These are phyloP conservation scores for Xenopus laevis DNA, from an alignment of 2,113 vertebrate genomes.

Conservation along the genomic window DNA sequence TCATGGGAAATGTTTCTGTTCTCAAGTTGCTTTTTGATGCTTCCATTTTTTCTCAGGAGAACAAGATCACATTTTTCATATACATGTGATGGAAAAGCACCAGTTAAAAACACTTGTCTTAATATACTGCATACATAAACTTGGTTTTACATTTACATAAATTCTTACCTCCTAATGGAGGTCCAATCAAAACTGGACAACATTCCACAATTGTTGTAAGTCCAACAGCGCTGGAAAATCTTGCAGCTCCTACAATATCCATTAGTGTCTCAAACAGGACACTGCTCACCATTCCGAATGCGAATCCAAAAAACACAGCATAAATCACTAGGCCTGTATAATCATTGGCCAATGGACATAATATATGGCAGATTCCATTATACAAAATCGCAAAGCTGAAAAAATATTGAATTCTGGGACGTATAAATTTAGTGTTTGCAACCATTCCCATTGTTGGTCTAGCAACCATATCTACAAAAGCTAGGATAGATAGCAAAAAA, in stretches of 20 bases:
- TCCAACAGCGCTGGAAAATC: constrained; percentile 93
- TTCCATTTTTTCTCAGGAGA: no score
- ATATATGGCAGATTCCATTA: constrained; percentile 85
- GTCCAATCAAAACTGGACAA: constrained; percentile 88
- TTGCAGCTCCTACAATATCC: constrained; percentile 86
- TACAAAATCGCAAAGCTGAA: constrained; percentile 89
- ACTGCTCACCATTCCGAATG: constrained; percentile 94
- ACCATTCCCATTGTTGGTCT: constrained; percentile 85
- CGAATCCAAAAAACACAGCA: constrained; percentile 88
- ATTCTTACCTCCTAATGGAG: constrained; percentile 87
- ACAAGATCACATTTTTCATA: no score
- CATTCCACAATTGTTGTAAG: constrained; percentile 93
- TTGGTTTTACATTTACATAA: neutral
- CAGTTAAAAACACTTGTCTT: no score
- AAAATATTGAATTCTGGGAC: constrained; percentile 93
- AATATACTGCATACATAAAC: no score
- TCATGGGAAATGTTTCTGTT: no score
- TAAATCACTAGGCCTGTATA: constrained; percentile 87
- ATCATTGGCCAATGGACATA: constrained; percentile 78
- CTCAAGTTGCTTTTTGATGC: no score
- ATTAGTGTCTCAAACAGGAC: constrained; percentile 93
- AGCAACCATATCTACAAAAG: constrained; percentile 94
- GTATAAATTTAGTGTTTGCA: constrained; percentile 81
- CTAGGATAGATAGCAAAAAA: constrained; percentile 87
- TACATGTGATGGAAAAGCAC: no score